Evolutionary conservation across 2,113 vertebrate genomes (phyloP), one percentile per base, ranked within the genome.

Genomic region (Amia ocellicauda): DNA sequence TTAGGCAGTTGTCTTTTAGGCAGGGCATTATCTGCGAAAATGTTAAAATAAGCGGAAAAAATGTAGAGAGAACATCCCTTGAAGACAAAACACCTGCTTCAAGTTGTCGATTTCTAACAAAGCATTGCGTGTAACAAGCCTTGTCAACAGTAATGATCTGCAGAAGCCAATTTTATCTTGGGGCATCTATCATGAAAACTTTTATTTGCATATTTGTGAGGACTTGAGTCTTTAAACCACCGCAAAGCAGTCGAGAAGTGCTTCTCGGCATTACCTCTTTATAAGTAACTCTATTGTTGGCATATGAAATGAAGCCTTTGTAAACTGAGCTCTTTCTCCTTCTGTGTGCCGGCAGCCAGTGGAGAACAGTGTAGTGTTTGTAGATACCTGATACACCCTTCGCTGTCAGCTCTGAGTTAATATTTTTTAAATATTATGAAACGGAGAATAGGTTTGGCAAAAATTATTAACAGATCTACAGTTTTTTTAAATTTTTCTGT

Each of bases 221-320:
- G 45, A 47, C 7, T 47, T n/a, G 31, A 11, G 11, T 36, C 11
- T 36, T 36, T 5, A 47, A 47, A 47, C 7, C 5, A 19, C 45
- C 7, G 45, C 14, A 19, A 47, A 47, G 45, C n/a, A 19, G 45
- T n/a, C 3, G 16, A 47, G 45, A 17, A 47, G 10, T 17, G n/a
- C 16, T 19, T 47, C 45, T 47, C 45, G n/a, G 45, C 45, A 47
- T 47, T n/a, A 47, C 14, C 45, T 47, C 45, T 47, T 47, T 47
- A 19, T 47, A 16, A 17, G 14, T 2, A 36, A 36, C 31, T 47
- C 45, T 47, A 47, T 47, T 47, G n/a, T 47, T 47, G 45, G 14
- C 45, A 7, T 47, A 47, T 47, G n/a, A 47, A 47, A 47, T 16
- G 45, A 47, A 19, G 1, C 45, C 45, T 7, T 47, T 47, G 45